phyloP scores from a whole-genome alignment of 2,797 vertebrate genomes.

The Mycteria americana region DNA sequence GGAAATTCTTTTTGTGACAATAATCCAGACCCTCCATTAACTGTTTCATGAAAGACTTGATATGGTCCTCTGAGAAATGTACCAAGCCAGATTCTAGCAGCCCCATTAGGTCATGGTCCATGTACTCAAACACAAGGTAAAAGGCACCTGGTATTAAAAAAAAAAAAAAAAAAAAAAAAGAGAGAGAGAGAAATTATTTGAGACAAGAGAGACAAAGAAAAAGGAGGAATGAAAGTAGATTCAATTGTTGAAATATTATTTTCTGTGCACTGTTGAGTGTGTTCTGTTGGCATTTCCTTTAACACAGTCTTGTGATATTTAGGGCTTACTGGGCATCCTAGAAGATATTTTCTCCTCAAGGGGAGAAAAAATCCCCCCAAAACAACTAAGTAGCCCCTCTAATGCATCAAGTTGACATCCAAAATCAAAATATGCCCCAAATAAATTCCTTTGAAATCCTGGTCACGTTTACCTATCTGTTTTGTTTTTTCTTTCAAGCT shows the following conservation, averaged over 20 bases:
- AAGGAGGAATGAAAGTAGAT: neutral
- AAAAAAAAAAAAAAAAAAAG: no score
- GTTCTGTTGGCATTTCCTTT: neutral
- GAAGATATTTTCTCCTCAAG: neutral
- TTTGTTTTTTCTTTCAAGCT: neutral
- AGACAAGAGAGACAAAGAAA: neutral
- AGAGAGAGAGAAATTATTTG: neutral
- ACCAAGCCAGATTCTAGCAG: constrained; percentile 97
- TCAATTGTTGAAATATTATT: neutral
- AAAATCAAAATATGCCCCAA: neutral
- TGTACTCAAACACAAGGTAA: constrained; percentile 99
- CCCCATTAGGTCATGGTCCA: constrained; percentile 99
- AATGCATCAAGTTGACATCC: neutral
- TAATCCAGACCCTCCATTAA: constrained; percentile 99
- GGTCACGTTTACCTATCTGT: rapidly evolving
- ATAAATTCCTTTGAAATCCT: neutral
- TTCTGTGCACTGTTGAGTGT: neutral
- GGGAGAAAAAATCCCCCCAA: neutral
- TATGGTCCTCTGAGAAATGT: constrained; percentile 97
- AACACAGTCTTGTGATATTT: rapidly evolving
- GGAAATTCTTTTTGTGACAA: constrained; percentile 98
- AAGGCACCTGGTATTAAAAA: constrained; percentile 84
- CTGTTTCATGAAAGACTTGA: constrained; percentile 98
- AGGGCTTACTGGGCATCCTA: neutral
- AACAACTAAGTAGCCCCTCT: neutral